Evolutionary conservation across 2,888 invertebrate genomes (phyloP).

Genomic region (Platypus cylindrus): DNA sequence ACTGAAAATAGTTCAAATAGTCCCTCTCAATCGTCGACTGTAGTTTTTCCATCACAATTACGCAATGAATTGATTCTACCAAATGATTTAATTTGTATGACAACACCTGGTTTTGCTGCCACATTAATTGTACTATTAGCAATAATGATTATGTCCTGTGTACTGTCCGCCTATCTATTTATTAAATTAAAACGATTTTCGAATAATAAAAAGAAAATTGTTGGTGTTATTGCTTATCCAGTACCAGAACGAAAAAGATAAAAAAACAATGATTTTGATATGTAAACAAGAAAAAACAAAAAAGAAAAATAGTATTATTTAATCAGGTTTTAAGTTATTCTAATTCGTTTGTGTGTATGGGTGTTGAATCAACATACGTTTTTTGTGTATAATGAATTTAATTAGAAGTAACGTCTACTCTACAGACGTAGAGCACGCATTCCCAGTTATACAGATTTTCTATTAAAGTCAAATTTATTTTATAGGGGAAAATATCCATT

Average conservation of each 20-base stretch:
- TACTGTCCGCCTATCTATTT: conserved; percentile 76
- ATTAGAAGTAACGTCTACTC: too few relatives aligned
- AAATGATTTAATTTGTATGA: conserved; percentile 74
- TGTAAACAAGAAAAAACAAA: too few relatives aligned
- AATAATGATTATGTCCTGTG: conserved; percentile 71
- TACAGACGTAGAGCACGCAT: too few relatives aligned
- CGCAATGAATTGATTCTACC: conserved; percentile 35
- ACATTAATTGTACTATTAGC: conserved; percentile 72
- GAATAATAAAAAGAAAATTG: conserved; percentile 28
- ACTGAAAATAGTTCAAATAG: conserved; percentile 36
- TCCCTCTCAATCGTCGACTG: conserved; percentile 48
- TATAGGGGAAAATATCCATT: too few relatives aligned
- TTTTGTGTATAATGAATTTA: too few relatives aligned
- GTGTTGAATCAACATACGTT: too few relatives aligned
- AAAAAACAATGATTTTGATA: too few relatives aligned
- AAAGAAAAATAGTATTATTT: too few relatives aligned
- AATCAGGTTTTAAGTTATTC: too few relatives aligned
- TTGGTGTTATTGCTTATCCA: conserved; percentile 15
- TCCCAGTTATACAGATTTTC: too few relatives aligned
- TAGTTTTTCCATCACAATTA: conserved; percentile 58
- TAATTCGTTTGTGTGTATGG: too few relatives aligned
- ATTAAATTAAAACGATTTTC: conserved; percentile 64
- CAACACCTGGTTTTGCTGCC: conserved; percentile 84
- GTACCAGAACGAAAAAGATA: conserved; percentile 3
- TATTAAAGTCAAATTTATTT: too few relatives aligned